Evolutionary conservation across 2,797 vertebrate genomes (phyloP).

Genomic region (Alca torda): DNA sequence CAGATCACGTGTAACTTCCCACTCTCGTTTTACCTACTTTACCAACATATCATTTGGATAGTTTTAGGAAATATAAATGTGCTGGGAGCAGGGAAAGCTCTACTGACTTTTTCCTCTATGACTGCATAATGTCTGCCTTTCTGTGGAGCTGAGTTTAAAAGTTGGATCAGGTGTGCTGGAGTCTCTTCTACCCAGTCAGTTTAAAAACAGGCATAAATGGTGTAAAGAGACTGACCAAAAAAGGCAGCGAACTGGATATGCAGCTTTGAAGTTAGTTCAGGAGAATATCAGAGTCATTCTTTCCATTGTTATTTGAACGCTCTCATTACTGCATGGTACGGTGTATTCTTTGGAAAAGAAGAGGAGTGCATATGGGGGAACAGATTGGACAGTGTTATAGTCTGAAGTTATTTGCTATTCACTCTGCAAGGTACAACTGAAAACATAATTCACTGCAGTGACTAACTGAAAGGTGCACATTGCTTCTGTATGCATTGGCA

Average conservation of each 20-base stretch:
- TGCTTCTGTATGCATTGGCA: conserved; percentile 13
- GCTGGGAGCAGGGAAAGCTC: neutral
- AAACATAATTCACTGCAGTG: conserved; percentile 46
- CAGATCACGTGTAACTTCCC: neutral
- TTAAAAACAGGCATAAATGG: conserved; percentile 50
- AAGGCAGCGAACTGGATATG: conserved; percentile 58
- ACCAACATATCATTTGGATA: neutral
- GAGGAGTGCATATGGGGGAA: conserved; percentile 16
- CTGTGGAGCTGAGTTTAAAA: neutral
- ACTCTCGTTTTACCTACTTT: neutral
- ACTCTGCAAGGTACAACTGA: conserved; percentile 2
- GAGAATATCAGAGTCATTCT: conserved; percentile 51
- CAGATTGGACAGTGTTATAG: conserved; percentile 45
- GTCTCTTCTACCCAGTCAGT: neutral
- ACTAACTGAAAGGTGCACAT: neutral
- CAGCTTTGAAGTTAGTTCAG: conserved; percentile 16
- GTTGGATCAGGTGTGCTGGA: conserved; percentile 19
- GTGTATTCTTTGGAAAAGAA: conserved; percentile 62
- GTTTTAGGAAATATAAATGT: neutral
- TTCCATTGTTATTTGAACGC: conserved; percentile 57
- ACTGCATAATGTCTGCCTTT: neutral
- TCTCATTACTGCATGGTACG: conserved; percentile 47
- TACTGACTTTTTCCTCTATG: neutral
- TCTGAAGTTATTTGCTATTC: conserved; percentile 44
- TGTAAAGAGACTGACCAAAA: conserved; percentile 53